Evolutionary conservation across 92 coral and sea anemone species (phyloP).

Genomic region (Porites lobata): DNA sequence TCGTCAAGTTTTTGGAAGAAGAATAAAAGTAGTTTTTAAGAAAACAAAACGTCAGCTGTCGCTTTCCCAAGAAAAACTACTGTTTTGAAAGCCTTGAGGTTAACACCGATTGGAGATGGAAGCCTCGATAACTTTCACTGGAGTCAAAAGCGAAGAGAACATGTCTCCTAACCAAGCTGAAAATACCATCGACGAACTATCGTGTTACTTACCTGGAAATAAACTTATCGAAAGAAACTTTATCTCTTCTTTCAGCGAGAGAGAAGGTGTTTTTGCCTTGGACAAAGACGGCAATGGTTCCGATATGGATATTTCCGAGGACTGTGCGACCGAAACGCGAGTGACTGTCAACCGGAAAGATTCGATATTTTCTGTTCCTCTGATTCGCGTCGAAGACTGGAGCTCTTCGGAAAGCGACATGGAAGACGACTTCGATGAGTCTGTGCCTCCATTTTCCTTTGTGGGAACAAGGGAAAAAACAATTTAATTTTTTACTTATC

Average conservation of each 20-base stretch:
- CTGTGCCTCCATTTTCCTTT: slow-evolving; percentile 40
- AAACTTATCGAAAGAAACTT: neutral
- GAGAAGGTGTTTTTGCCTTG: neutral
- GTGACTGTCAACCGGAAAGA: slow-evolving; percentile 11
- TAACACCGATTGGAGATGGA: neutral
- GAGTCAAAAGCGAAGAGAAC: neutral
- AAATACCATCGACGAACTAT: neutral
- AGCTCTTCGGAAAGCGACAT: slow-evolving; percentile 56
- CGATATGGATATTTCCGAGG: slow-evolving; percentile 45
- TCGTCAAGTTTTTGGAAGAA: neutral
- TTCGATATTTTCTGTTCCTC: slow-evolving; percentile 57
- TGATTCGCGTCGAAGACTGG: slow-evolving; percentile 83
- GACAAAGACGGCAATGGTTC: slow-evolving; percentile 32
- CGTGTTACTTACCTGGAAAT: slow-evolving; percentile 9
- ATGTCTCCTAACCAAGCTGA: slow-evolving; percentile 13
- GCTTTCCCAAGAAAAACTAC: neutral
- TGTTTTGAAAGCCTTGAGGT: neutral
- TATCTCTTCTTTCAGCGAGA: neutral
- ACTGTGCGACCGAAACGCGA: slow-evolving; percentile 35
- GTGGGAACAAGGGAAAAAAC: slow-evolving; percentile 53
- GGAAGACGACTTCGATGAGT: slow-evolving; percentile 38
- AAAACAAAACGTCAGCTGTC: neutral
- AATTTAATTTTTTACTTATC: neutral
- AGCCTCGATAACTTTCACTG: slow-evolving; percentile 3
- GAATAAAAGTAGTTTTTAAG: neutral